Evolutionary conservation across 2,888 invertebrate species (phyloP), one percentile per base, ranked within the genome.

Genomic region (Ditula angustiorana): DNA sequence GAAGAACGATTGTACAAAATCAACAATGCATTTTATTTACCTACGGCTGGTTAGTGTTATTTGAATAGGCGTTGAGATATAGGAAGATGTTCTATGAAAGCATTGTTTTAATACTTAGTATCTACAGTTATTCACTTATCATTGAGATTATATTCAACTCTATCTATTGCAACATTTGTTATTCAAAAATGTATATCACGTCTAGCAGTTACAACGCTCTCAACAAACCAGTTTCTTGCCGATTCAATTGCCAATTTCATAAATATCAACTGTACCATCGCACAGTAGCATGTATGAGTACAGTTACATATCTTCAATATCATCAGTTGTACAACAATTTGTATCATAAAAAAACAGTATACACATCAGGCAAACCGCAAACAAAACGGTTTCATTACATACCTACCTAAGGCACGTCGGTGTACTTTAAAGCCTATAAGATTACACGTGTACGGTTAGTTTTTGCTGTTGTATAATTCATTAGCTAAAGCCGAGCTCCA

Each of bases 1-100:
- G 37, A 59, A 64, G 59, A 53, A 59, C 28, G 47, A 52, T 52
- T 46, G 58, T 64, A 59, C 37, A 35, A 23, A 58, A 47, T 46
- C 44, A 41, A 57, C 50, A 58, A 63, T 58, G 63, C 63, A 26
- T 50, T 63, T 58, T 44, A 58, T 63, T 63, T 50, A 21, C n/a
- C 49, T 7, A n/a, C 37, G 41, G 23, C 21, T 41, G n/a, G 16
- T 28, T 21, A n/a, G n/a, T 23, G 11, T n/a, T 7, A 23, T 26
- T 24, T 49, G 23, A 23, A 19, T 41, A 63, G 50, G 50, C 44
- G 57, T 49, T 37, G 21, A 2, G 2, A 35, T 13, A 11, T 41
- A 21, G n/a, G 23, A 21, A n/a, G 13, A n/a, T n/a, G n/a, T n/a
- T n/a, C n/a, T n/a, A n/a, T n/a, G n/a, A n/a, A n/a, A n/a, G n/a